Evolutionary conservation across 2,113 vertebrate species (phyloP), one percentile per base, ranked within the genome.

Genomic region (Myocastor coypus): DNA sequence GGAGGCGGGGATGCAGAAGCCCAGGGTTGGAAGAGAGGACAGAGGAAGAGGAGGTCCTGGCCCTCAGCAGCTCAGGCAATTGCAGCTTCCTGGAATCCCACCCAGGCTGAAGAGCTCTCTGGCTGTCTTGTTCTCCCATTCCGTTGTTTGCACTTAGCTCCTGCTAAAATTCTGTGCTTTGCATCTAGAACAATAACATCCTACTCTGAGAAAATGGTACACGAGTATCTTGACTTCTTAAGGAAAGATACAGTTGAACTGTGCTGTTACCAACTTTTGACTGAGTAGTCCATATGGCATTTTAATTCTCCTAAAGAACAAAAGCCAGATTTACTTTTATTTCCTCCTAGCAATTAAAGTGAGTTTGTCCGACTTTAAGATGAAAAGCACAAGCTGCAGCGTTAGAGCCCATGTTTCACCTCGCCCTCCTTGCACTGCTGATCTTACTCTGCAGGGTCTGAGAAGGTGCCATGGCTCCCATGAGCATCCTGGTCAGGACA

Each of bases 31-130:
- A 40, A 14, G 37, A 57, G 22, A 92, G 26, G 86, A 11, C 12
- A 34, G 63, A 57, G 1, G 26, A 16, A 2, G 52, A 30, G 34
- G 46, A 13, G 7, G 6, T 16, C 1, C 22, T 11, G 50, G 40
- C 20, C 40, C 91, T 55, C 7, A 16, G 24, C 55, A 61, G 63
- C 52, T 22, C 4, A 14, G 42, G 46, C 30, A 34, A 30, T 30
- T 0, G 0, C 4, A 0, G 4, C 61, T 19, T 3, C 30, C 55
- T 16, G 20, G 46, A 50, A 20, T n/a, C 55, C 30, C 7, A 0
- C 83, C 37, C 1, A 8, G 16, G 14, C 22, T 19, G 26, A 66
- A 66, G 81, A 28, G 24, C 7, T 92, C 87, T 78, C 42, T 78
- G 22, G 6, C 16, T 20, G 42, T 82, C 88, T 32, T 3, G 34